Evolutionary conservation across 2,113 vertebrate genomes (phyloP).

Genomic region (Talpa occidentalis): DNA sequence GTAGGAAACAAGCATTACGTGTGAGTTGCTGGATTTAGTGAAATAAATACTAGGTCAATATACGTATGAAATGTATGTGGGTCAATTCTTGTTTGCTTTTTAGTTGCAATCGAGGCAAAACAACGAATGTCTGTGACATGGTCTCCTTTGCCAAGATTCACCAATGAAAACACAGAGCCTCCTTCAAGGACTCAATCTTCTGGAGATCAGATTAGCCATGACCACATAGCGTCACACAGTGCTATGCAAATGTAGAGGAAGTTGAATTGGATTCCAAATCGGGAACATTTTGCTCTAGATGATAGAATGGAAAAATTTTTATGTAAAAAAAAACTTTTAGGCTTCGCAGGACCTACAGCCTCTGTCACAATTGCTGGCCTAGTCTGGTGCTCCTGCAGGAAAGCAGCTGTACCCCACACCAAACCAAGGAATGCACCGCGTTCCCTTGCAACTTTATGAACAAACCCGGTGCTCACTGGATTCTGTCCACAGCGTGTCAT

Average conservation of each 20-base stretch:
- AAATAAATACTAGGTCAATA: background rate
- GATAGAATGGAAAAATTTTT: background rate
- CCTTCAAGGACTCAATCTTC: background rate
- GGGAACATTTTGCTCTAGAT: background rate
- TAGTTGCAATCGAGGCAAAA: background rate
- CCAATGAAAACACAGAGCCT: background rate
- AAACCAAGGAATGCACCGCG: background rate
- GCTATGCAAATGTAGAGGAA: background rate
- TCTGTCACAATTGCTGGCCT: background rate
- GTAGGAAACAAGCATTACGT: background rate
- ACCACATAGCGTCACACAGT: background rate
- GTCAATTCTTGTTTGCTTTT: background rate
- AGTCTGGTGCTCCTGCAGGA: rapidly evolving
- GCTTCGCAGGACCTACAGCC: background rate
- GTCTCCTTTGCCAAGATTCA: background rate
- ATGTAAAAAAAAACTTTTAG: background rate
- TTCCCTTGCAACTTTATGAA: background rate
- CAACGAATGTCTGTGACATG: background rate
- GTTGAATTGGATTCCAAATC: background rate
- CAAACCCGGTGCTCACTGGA: background rate
- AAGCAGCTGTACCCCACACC: rapidly evolving
- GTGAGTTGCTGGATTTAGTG: background rate
- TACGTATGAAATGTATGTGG: background rate
- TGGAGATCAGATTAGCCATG: background rate
- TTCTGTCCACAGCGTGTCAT: background rate